Percentiles rank a stretch among this genome's conserved stretches.
Evolutionary conservation across 2,113 vertebrate species (phyloP).

Genomic region (Chrysemys picta): DNA sequence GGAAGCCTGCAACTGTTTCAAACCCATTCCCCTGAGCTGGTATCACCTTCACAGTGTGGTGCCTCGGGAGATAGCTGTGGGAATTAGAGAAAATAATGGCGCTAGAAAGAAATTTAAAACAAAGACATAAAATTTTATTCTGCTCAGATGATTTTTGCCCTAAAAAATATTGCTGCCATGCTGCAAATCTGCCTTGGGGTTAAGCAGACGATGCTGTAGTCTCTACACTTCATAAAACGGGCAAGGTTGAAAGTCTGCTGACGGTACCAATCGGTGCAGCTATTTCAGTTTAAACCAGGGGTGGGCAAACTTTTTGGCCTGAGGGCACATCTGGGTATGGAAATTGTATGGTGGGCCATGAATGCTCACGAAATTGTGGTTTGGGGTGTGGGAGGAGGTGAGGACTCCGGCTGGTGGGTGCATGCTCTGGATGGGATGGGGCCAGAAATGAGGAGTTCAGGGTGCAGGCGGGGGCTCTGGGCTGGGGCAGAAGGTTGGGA

Average conservation of each 20-base stretch:
- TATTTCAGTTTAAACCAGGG: not conserved
- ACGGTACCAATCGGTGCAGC: conserved; percentile 7
- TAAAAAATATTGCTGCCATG: not conserved
- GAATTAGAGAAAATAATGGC: not conserved
- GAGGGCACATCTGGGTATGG: no score
- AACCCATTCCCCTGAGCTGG: conserved; percentile 18
- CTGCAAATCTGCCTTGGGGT: not conserved
- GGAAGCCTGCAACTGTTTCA: conserved; percentile 21
- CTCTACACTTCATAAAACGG: not conserved
- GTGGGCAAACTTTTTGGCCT: no score
- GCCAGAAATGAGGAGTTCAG: no score
- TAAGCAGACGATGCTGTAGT: conserved; percentile 50
- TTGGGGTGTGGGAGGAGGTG: no score
- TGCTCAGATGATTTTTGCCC: not conserved
- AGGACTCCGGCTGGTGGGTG: no score
- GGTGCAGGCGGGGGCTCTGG: no score
- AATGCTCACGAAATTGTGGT: no score
- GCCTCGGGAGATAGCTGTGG: not conserved
- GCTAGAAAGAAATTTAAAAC: conserved; percentile 1
- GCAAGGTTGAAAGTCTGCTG: conserved; percentile 49
- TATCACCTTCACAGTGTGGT: conserved; percentile 9
- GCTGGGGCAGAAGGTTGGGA: no score
- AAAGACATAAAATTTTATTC: not conserved
- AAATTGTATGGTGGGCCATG: no score
- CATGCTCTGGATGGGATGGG: no score